Base-by-base conservation (phyloP, 2,113 vertebrate species). In the Anoura caudifer region DNA sequence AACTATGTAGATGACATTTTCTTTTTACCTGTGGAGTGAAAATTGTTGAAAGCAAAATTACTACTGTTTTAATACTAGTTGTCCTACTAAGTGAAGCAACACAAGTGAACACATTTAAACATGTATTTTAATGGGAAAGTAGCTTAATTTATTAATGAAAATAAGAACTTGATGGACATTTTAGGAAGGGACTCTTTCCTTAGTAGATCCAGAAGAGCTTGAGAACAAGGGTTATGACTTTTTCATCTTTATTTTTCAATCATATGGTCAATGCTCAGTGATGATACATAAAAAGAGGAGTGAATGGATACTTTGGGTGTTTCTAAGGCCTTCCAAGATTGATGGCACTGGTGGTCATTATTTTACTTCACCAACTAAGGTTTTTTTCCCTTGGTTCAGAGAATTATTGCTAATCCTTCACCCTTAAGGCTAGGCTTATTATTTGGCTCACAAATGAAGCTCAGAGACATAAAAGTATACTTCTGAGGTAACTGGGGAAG, bases 111-210 rank as follows among this genome's bases (percentile, higher is more conserved):
- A 80, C n/a, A 76, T 82, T 92, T 61, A 76, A 95, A 80, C 81
- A 80, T 89, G 12, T 43, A 61, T 97, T 88, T 96, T 70, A 38
- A n/a, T 94, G 70, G 28, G 83, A 82, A 93, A 79, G 47, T 67
- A 75, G 17, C 61, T 81, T 69, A 54, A 77, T 63, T 77, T 91
- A 22, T 41, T 47, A 81, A 59, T n/a, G 22, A 85, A 31, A 26
- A 59, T 77, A 61, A 91, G 79, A 92, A 88, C 41, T 76, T 93
- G 15, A n/a, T 88, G 38, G 54, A 87, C 38, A 75, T 45, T 75
- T 77, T 85, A 76, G 54, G 38, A 86, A 87, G 67, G 50, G 28
- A 50, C 31, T 83, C 0, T 77, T 84, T 88, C 77, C 41, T 76
- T 77, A 33, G 43, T 67, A 28, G 36, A 56, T 7, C 84, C 47